phyloP scores from a whole-genome alignment of 2,888 invertebrate genomes.

The Cactoblastis cactorum region DNA sequence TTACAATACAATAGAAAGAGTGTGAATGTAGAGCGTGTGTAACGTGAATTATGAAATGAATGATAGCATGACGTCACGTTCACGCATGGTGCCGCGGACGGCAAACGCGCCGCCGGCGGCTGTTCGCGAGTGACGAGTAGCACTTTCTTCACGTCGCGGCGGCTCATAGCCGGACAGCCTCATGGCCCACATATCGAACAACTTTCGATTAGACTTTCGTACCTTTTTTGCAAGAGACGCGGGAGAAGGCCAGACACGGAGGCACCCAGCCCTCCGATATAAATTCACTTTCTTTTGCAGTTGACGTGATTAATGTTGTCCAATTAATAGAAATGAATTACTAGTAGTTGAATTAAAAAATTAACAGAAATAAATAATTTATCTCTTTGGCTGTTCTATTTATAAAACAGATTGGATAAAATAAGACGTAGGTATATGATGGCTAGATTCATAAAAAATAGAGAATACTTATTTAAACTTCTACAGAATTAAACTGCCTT shows the following conservation, averaged over 20 bases:
- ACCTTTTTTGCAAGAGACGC: constrained; percentile 56
- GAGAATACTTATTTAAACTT: too few species aligned
- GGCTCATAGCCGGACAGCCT: constrained; percentile 52
- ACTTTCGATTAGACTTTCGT: constrained; percentile 78
- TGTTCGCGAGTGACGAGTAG: constrained; percentile 26
- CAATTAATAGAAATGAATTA: background rate
- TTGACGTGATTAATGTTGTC: constrained; percentile 14
- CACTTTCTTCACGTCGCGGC: constrained; percentile 51
- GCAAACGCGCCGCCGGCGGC: constrained; percentile 17
- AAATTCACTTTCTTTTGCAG: constrained; percentile 45
- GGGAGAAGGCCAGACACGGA: constrained; percentile 52
- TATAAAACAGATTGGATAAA: too few species aligned
- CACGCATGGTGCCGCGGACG: constrained; percentile 19
- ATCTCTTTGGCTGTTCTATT: too few species aligned
- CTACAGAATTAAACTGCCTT: too few species aligned
- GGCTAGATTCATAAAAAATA: too few species aligned
- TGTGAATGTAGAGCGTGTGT: constrained; percentile 10
- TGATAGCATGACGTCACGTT: constrained; percentile 36
- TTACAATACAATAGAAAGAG: constrained; percentile 12
- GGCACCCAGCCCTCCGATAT: constrained; percentile 52
- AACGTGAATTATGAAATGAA: constrained; percentile 20
- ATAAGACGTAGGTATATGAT: too few species aligned
- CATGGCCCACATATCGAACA: constrained; percentile 72
- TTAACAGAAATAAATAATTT: too few species aligned
- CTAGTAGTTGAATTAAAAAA: too few species aligned